Evolutionary conservation across 2,113 vertebrate genomes (phyloP), one percentile per base, ranked within the genome.

Genomic region (Leucosticte australis): DNA sequence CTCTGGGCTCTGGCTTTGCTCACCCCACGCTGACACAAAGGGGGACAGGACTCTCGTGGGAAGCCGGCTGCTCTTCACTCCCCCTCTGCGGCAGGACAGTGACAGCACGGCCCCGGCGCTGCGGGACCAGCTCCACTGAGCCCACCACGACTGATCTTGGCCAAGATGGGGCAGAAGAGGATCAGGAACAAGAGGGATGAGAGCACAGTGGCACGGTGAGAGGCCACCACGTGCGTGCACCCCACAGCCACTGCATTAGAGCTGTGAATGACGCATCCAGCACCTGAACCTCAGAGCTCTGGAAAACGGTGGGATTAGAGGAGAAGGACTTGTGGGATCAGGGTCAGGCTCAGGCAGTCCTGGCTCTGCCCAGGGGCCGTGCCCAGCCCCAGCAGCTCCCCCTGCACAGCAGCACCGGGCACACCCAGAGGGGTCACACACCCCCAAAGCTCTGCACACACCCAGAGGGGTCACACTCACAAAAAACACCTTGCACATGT

Each of bases 61-160:
- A 41, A 44, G 19, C 6, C 9, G 0, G 46, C 10, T 11, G 50
- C 7, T 0, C 42, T 52, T 68, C 57, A 0, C 49, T 1, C 33
- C 41, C 53, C 49, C 44, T 16, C 41, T 15, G 69, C 10, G 1
- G 13, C 14, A 0, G 62, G 57, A 60, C 26, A 1, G 63, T 0
- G 9, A 26, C 4, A 26, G 31, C 4, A 11, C 5, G 0, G 33
- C 13, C 33, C 19, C 0, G 0, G 55, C 0, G 0, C 44, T 0
- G 6, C 6, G 7, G 53, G 49, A 73, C 26, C 16, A 1, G 16
- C 5, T 10, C 10, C 57, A 0, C 46, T 0, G 10, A 68, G n/a
- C 11, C 56, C 26, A 1, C 1, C 52, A 4, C 0, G 3, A 1
- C 22, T 37, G 27, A 10, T 16, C 65, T 11, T 0, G 60, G 82